Base-by-base conservation (phyloP, 92 coral and sea anemone species). In the Epizoanthus stellaris region DNA sequence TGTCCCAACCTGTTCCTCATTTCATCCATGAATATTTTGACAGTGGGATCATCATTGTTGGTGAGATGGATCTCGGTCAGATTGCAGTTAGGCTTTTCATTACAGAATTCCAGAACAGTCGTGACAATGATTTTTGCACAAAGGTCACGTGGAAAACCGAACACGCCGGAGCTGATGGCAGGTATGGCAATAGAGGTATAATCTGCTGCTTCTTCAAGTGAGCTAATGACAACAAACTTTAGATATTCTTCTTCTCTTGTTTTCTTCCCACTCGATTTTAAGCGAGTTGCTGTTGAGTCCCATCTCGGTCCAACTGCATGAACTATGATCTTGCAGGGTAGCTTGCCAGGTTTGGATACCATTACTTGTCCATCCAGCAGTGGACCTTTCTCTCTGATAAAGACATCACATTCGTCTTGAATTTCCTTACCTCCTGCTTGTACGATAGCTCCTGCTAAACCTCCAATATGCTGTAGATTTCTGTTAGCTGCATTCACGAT, bases 301-400 rank as follows among this genome's bases (percentile, higher is more conserved):
- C 94, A 90, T 36, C 52, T 89, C 4, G 94, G 94, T 0, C 92
- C 95, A 66, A 92, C 88, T 12, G 89, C 91, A 73, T 95, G 98
- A 20, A 95, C 47, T 69, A 95, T 87, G 20, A 34, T 52, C 67
- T 91, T 85, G 74, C 98, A 90, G 4, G 93, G 92, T 23, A 91
- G 88, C 0, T 73, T 60, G 5, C 98, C 98, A 66, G 89, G 56
- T 1, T 42, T 67, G 3, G 95, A 87, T 5, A 80, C 21, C 11
- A 82, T 45, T 6, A 89, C 88, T 2, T 87, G 47, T 3, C 97
- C 94, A 0, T 79, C 86, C 3, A 67, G 52, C 4, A 89, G 75
- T 5, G 64, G 34, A 2, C 87, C 87, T 0, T 70, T 3, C 15
- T 30, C 25, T 47, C 67, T 56, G 13, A 81, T 66, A 14, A 76